These are phyloP conservation scores for Dendrocincla tyrannina DNA, from an alignment of 2,797 vertebrate genomes.

Conservation along the genomic window DNA sequence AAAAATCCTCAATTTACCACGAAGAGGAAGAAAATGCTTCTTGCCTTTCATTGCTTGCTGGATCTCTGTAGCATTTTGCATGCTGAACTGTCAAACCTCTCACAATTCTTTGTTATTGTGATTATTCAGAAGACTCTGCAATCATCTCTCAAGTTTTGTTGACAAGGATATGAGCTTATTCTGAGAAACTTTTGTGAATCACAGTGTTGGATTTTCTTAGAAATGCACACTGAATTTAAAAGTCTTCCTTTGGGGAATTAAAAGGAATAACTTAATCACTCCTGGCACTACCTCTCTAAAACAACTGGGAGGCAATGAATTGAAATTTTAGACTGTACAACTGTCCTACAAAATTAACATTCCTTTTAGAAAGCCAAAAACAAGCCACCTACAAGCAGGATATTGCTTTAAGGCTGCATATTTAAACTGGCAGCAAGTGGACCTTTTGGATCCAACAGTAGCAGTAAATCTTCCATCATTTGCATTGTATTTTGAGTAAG, in stretches of 20 bases:
- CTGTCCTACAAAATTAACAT: neutral
- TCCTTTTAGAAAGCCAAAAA: neutral
- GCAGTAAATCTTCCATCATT: neutral
- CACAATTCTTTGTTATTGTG: neutral
- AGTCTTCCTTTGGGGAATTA: neutral
- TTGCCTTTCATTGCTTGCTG: neutral
- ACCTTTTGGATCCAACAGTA: neutral
- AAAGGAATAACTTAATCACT: neutral
- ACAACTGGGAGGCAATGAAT: neutral
- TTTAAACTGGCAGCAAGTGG: neutral
- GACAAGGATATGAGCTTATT: neutral
- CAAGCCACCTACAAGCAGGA: neutral
- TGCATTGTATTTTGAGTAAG: slow-evolving; percentile 1
- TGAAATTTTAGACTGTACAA: slow-evolving; percentile 2
- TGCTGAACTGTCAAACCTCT: neutral
- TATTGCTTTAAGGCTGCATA: neutral
- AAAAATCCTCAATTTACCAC: neutral
- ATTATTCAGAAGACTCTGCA: neutral
- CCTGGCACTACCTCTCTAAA: neutral
- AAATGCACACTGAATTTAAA: neutral
- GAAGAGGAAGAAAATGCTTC: neutral
- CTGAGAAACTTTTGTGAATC: neutral
- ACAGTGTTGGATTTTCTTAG: neutral
- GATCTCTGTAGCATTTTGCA: neutral
- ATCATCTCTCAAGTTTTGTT: neutral